phyloP scores from a whole-genome alignment of 64 coral and sea anemone genomes.

The Pocillopora damicornis region DNA sequence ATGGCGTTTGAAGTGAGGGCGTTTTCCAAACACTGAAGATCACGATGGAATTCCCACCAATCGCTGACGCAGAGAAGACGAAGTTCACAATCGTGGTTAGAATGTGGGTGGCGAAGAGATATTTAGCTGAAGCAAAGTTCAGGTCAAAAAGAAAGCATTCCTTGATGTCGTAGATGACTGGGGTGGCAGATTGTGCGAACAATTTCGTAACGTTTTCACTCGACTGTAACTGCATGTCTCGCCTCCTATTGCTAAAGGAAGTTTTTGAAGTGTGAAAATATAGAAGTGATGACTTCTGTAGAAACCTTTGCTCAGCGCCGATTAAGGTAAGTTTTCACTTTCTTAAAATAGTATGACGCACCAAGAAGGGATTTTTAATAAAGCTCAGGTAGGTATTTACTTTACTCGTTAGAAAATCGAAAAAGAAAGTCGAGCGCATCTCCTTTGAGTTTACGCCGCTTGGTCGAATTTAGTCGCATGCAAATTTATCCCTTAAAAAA shows the following conservation, averaged over 20 bases:
- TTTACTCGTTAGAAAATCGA: too few species aligned
- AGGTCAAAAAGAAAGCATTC: constrained; percentile 2
- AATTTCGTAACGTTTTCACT: not conserved
- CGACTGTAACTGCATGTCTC: not conserved
- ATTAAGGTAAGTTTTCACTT: too few species aligned
- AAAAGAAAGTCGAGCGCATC: too few species aligned
- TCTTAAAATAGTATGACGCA: too few species aligned
- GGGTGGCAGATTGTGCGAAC: not conserved
- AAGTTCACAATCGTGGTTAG: constrained; percentile 19
- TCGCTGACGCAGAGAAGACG: not conserved
- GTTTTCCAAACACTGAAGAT: constrained; percentile 29
- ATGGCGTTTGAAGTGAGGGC: constrained; percentile 33
- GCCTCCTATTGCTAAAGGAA: not conserved
- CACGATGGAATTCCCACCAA: constrained; percentile 23
- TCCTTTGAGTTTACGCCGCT: too few species aligned
- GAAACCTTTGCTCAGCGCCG: too few species aligned
- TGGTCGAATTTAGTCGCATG: too few species aligned
- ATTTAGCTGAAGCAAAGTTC: constrained; percentile 9
- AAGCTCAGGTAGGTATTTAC: too few species aligned
- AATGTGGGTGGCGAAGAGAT: constrained; percentile 17
- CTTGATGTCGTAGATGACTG: not conserved
- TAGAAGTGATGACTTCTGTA: too few species aligned
- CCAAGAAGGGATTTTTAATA: too few species aligned
- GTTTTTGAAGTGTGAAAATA: too few species aligned
- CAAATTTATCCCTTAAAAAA: too few species aligned